Conservation (phyloP, 2,888 invertebrate genomes). For the Noctua pronuba region DNA sequence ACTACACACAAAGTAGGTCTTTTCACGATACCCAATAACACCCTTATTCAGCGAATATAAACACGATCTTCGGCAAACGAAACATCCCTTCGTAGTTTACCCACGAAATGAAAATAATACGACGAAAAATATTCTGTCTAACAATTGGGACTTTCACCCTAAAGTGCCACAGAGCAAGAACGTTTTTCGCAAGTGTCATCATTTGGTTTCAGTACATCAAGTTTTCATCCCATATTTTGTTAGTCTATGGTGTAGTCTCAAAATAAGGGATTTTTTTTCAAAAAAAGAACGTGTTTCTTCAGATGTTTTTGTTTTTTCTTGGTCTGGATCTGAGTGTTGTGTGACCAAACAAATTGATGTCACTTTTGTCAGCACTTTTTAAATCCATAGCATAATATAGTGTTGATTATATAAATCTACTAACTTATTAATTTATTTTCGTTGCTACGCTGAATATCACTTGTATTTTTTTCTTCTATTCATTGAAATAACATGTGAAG, state of each 20-base stretch:
- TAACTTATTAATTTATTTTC: background rate
- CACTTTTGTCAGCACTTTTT: background rate
- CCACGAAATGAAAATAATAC: constrained; percentile 42
- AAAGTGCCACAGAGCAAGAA: constrained; percentile 21
- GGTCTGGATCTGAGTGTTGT: background rate
- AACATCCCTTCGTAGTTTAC: constrained; percentile 40
- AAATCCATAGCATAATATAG: background rate
- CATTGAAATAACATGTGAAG: background rate
- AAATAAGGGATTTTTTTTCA: background rate
- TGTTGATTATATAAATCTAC: background rate
- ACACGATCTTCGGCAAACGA: constrained; percentile 34
- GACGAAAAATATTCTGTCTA: constrained; percentile 24
- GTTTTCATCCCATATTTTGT: background rate
- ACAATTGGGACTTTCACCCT: constrained; percentile 31
- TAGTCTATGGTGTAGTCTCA: constrained; percentile 19
- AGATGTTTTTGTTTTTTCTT: constrained; percentile 18
- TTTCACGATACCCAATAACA: constrained; percentile 40
- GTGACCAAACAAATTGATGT: background rate
- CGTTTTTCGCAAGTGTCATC: background rate
- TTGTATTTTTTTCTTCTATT: background rate
- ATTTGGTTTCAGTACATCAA: background rate
- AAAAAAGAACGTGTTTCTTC: constrained; percentile 7
- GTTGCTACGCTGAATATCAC: background rate
- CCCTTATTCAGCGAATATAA: constrained; percentile 61
- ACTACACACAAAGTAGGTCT: constrained; percentile 23